A percentile compares a stretch with the other conserved stretches of the same genome.
Conservation (phyloP, 64 coral and sea anemone species). For the Montipora efflorescens region DNA sequence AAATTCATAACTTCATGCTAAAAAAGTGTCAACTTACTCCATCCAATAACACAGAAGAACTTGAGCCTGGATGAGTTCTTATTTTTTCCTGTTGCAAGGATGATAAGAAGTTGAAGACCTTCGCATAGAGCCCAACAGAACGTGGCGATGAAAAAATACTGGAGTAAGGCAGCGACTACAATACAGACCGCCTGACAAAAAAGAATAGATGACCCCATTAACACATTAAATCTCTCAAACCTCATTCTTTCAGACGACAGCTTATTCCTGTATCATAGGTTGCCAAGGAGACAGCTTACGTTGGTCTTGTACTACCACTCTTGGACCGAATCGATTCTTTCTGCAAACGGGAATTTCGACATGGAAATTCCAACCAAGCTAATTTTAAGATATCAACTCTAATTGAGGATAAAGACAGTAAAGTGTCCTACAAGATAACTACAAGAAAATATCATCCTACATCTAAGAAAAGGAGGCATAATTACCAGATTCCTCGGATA, state of each 20-base stretch:
- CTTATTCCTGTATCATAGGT: no score
- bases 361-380: not conserved
- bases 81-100: constrained; percentile 77
- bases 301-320: no score
- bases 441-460: no score
- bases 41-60: constrained; percentile 85
- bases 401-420: no score
- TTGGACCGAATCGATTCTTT: not conserved
- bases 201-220: not conserved
- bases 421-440: no score
- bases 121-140: constrained; percentile 91
- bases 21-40: constrained; percentile 67
- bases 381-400: no score
- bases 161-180: constrained; percentile 79
- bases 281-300: no score
- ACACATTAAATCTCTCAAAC: not conserved
- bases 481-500: no score
- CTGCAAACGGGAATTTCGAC: not conserved
- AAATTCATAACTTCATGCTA: no score
- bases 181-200: constrained; percentile 74
- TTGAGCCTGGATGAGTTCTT: constrained; percentile 72
- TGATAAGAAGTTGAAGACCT: constrained; percentile 82
- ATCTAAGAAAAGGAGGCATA: no score
- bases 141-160: constrained; percentile 87
- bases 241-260: no score